Evolutionary conservation across 2,113 vertebrate genomes (phyloP).

Genomic region (Corythoichthys haematopterus): DNA sequence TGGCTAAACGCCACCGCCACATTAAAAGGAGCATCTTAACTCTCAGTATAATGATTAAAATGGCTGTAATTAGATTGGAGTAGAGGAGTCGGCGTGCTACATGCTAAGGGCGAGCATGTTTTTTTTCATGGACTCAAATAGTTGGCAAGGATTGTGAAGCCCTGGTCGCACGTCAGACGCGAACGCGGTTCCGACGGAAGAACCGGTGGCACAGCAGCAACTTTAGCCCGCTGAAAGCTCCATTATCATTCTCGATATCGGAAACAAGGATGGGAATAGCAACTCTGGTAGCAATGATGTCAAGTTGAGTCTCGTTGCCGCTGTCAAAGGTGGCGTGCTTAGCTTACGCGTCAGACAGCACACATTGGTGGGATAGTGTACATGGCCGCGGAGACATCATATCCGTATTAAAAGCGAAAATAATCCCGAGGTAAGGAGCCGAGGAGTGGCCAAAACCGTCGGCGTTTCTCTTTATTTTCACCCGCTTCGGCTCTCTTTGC

Average conservation of each 20-base stretch:
- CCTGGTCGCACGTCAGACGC: constrained; percentile 60
- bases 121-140: constrained; percentile 20
- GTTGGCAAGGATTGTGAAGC: constrained; percentile 49
- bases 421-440: constrained; percentile 73
- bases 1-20: neutral
- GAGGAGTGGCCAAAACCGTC: constrained; percentile 45
- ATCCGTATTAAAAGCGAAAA: constrained; percentile 63
- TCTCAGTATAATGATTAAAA: neutral
- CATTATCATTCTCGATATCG: constrained; percentile 48
- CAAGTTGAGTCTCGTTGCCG: constrained; percentile 75
- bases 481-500: constrained; percentile 60
- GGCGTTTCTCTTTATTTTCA: constrained; percentile 51
- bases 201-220: constrained; percentile 55
- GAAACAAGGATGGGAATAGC: constrained; percentile 66
- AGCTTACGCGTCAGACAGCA: constrained; percentile 71
- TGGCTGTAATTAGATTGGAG: neutral
- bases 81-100: neutral
- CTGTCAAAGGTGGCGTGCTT: constrained; percentile 80
- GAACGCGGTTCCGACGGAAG: constrained; percentile 67
- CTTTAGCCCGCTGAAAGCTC: constrained; percentile 52
- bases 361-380: constrained; percentile 73
- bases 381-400: constrained; percentile 67
- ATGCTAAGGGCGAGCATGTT: neutral
- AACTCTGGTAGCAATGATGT: constrained; percentile 75
- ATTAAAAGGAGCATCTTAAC: neutral